Base-by-base conservation (phyloP, 2,113 vertebrate genomes). In the Ctenomys sociabilis region DNA sequence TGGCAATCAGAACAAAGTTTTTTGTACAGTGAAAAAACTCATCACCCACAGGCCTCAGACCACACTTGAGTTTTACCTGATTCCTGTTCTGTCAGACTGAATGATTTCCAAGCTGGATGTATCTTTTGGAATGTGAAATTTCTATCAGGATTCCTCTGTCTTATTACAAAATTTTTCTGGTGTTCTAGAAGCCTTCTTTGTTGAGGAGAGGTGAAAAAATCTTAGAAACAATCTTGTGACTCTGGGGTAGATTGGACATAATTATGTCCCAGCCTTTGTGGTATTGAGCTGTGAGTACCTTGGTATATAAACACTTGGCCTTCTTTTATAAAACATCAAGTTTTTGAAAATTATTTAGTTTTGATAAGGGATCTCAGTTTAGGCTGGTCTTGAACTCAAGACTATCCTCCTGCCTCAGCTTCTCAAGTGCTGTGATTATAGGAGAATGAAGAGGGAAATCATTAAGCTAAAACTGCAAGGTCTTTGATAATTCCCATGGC, bases 101-200 rank as follows among this genome's bases (percentile, higher is more conserved):
- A 21, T 85, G 88, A 17, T 73, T 94, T 93, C n/a, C 32, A 19
- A 72, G 66, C 35, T 92, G 35, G 75, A 5, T 85, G 21, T 93
- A 21, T 66, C n/a, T 92, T 89, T 95, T 73, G 26, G 66, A 82
- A 85, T 37, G n/a, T 82, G 57, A 91, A 90, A 49, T 70, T 82
- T 85, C 11, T 40, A 3, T 88, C 64, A 83, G 30, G 80, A 88
- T 32, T 78, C 63, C n/a, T 88, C 49, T 43, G 54, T 90, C 37
- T 63, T 91, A 8, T 86, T 43, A 64, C 22, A 21, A 32, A 32
- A 57, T 95, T 94, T 49, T 24, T 57, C 22, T 32, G 37, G 3
- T 84, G 75, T 43, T 80, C 80, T 90, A 54, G 82, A 96, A 88
- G 64, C 22, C 30, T 59, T 90, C 24, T 90, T 37, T 80, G 19